phyloP scores from a whole-genome alignment of 2,888 invertebrate species.

The Gastracanthus pulcherrimus region DNA sequence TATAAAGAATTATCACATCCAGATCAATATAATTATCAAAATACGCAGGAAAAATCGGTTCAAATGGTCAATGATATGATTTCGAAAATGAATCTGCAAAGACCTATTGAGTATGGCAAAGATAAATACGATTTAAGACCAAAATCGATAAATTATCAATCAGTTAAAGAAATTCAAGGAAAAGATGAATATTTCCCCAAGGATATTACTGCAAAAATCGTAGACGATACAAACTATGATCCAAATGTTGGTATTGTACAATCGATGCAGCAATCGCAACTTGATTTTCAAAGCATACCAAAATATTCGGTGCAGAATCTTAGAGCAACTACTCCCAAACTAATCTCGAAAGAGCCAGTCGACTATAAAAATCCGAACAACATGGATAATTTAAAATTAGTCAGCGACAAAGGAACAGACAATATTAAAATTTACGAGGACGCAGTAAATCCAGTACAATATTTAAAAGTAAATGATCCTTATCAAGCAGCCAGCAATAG shows the following conservation, averaged over 20 bases:
- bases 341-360: not conserved
- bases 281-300: not conserved
- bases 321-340: not conserved
- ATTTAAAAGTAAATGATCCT: too few relatives aligned
- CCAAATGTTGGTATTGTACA: not conserved
- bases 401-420: not conserved
- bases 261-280: not conserved
- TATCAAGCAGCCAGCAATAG: not conserved
- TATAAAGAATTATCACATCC: not conserved
- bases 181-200: not conserved
- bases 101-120: too few relatives aligned
- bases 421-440: too few relatives aligned
- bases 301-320: not conserved
- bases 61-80: too few relatives aligned
- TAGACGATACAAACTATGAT: not conserved
- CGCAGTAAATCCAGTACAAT: too few relatives aligned
- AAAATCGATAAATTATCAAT: too few relatives aligned
- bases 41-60: not conserved
- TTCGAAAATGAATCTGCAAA: not conserved
- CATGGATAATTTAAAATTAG: not conserved
- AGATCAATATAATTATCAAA: not conserved
- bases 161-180: not conserved
- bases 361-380: not conserved
- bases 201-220: not conserved
- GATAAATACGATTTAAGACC: too few relatives aligned